phyloP scores from a whole-genome alignment of 2,113 vertebrate genomes.

The Uria lomvia region DNA sequence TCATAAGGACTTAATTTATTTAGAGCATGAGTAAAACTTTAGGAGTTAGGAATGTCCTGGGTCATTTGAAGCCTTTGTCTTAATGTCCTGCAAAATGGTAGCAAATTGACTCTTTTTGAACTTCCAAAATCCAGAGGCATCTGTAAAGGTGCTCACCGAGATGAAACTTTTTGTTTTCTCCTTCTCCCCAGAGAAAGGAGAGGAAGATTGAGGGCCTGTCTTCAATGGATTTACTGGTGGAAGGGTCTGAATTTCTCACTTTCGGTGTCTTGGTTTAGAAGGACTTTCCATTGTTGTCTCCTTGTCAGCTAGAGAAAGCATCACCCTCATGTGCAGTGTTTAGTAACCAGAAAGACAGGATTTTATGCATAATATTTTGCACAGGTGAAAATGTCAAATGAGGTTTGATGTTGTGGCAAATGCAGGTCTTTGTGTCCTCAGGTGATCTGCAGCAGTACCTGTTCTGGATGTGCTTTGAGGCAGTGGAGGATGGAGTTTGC shows the following conservation, averaged over 20 bases:
- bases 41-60: not conserved
- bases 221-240: not conserved
- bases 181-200: not conserved
- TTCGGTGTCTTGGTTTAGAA: not conserved
- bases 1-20: not conserved
- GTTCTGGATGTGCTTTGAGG: not conserved
- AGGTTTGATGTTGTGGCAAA: not conserved
- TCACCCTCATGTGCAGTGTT: rapidly evolving
- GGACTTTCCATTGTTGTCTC: not conserved
- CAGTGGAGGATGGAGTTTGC: not conserved
- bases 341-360: not conserved
- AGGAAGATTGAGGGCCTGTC: not conserved
- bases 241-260: not conserved
- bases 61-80: not conserved
- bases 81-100: not conserved
- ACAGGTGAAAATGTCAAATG: not conserved
- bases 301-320: not conserved
- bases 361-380: not conserved
- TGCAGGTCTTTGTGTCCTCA: not conserved
- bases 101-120: not conserved
- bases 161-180: not conserved
- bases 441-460: too few species aligned
- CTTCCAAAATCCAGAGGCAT: not conserved
- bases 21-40: not conserved
- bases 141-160: not conserved